Conservation (phyloP, 2,888 invertebrate genomes). For the Dinocampus coccinellae region DNA sequence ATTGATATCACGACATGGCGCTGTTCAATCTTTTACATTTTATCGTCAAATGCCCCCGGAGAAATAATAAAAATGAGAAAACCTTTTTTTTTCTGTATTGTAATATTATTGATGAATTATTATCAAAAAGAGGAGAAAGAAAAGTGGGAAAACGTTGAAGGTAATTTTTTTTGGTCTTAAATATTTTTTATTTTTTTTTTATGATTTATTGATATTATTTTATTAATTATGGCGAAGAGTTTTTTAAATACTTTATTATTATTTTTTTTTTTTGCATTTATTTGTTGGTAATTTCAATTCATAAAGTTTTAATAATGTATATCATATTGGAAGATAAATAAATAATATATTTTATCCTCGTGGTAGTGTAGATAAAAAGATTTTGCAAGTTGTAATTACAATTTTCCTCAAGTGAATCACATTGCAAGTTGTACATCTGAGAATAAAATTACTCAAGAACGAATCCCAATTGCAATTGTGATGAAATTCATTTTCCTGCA, state of each 20-base stretch:
- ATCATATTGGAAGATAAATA: not conserved
- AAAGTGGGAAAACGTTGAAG: not conserved
- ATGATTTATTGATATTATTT: not conserved
- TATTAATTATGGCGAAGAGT: not conserved
- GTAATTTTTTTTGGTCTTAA: not conserved
- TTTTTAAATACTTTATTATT: not conserved
- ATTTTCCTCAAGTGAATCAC: not conserved
- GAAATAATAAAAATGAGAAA: not conserved
- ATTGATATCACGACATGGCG: not conserved
- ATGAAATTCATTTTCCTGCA: not conserved
- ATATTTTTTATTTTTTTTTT: not conserved
- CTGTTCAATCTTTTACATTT: constrained; percentile 2
- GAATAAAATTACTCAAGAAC: constrained; percentile 44
- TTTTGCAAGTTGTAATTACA: not conserved
- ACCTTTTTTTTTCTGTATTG: not conserved
- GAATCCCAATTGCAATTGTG: constrained; percentile 31
- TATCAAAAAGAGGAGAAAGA: constrained; percentile 1
- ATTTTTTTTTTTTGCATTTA: too few relatives aligned
- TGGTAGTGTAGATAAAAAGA: not conserved
- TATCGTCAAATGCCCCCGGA: not conserved
- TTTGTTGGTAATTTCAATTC: not conserved
- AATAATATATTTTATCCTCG: not conserved
- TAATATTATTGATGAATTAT: not conserved
- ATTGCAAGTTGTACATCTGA: constrained; percentile 10
- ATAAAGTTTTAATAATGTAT: not conserved